phyloP scores from a whole-genome alignment of 2,888 invertebrate genomes.

The Toxonevra muliebris region DNA sequence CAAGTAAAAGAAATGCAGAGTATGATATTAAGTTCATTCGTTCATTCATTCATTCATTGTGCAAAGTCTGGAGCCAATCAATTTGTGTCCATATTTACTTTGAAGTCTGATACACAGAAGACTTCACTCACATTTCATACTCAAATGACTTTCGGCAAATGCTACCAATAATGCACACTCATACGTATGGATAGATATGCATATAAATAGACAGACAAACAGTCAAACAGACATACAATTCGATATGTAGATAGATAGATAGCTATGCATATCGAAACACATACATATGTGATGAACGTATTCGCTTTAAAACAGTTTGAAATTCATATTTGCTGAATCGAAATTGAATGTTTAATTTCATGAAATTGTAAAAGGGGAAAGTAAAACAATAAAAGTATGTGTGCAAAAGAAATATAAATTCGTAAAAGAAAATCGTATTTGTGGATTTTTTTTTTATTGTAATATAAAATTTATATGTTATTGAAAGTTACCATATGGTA shows the following conservation, averaged over 20 bases:
- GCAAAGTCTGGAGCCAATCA: conserved; percentile 25
- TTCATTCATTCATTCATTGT: conserved; percentile 10
- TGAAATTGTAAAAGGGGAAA: conserved; percentile 4
- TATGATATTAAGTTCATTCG: too few relatives aligned
- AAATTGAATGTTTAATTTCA: conserved; percentile 19
- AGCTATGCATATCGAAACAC: too few relatives aligned
- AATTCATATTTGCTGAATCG: conserved; percentile 26
- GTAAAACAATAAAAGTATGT: background rate
- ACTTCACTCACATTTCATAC: background rate
- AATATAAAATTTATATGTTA: too few relatives aligned
- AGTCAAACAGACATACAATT: too few relatives aligned
- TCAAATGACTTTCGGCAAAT: conserved; percentile 9
- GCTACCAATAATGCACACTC: background rate
- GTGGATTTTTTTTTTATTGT: too few relatives aligned
- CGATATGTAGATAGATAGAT: too few relatives aligned
- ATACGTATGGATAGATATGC: too few relatives aligned
- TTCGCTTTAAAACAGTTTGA: background rate
- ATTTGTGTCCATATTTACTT: conserved; percentile 28
- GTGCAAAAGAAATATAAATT: background rate
- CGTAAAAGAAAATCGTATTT: background rate
- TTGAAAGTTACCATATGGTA: too few relatives aligned
- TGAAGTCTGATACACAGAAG: conserved; percentile 17
- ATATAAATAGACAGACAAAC: too few relatives aligned
- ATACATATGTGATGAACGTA: too few relatives aligned
- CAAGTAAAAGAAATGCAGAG: too few relatives aligned